A percentile compares a stretch with the other conserved stretches of the same genome.
phyloP scores from a whole-genome alignment of 2,888 invertebrate genomes.

The Colostygia pectinataria region DNA sequence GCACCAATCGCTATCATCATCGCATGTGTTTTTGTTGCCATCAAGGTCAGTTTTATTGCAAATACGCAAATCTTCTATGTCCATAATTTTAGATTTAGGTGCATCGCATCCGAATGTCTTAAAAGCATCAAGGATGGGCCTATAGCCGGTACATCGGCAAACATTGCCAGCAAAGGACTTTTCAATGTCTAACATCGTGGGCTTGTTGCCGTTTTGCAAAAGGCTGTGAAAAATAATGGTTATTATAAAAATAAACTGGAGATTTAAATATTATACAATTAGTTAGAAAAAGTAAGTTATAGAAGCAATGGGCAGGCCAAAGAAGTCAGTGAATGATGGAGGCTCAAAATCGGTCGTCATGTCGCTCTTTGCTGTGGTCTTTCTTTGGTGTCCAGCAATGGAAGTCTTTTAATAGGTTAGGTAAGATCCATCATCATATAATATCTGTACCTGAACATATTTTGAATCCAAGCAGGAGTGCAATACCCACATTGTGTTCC shows the following conservation, averaged over 20 bases:
- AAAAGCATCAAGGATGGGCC: slow-evolving; percentile 84
- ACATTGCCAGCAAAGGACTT: slow-evolving; percentile 87
- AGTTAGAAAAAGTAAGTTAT: no score
- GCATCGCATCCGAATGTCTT: slow-evolving; percentile 82
- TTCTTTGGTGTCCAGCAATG: no score
- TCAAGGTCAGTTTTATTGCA: slow-evolving; percentile 35
- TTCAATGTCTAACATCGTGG: slow-evolving; percentile 85
- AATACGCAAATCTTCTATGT: slow-evolving; percentile 54
- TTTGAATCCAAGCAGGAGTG: slow-evolving; percentile 61
- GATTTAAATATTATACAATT: slow-evolving; percentile 26
- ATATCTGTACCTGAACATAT: slow-evolving; percentile 53
- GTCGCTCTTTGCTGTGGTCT: no score
- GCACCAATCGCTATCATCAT: slow-evolving; percentile 34
- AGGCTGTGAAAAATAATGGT: slow-evolving; percentile 52
- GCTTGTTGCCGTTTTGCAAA: slow-evolving; percentile 59
- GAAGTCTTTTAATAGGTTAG: no score
- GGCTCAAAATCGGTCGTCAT: no score
- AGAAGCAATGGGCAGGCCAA: no score
- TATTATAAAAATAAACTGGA: no score
- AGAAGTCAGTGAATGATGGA: no score
- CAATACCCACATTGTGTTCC: slow-evolving; percentile 89
- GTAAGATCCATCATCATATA: no score
- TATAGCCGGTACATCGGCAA: slow-evolving; percentile 88
- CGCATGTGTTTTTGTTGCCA: slow-evolving; percentile 30
- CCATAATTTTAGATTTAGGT: slow-evolving; percentile 40